phyloP scores from a whole-genome alignment of 2,113 vertebrate species.

The Phaethornis superciliosus region DNA sequence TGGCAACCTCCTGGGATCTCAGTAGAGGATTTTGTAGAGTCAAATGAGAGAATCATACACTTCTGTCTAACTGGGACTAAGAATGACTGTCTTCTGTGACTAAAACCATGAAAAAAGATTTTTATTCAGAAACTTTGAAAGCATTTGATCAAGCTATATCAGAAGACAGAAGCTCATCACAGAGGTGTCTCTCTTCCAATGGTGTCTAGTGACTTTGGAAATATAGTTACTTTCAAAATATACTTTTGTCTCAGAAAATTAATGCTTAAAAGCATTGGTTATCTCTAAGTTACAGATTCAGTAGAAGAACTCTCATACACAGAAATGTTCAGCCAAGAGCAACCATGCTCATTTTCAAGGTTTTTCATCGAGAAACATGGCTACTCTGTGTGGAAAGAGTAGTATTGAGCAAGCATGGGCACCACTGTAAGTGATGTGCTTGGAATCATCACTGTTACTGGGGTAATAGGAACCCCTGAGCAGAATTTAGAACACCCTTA shows the following conservation, averaged over 20 bases:
- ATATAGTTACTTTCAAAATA: not conserved
- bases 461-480: rapidly evolving
- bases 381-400: rapidly evolving
- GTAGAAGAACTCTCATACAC: not conserved
- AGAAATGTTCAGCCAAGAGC: not conserved
- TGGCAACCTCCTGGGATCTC: not conserved
- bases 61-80: not conserved
- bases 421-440: not conserved
- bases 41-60: not conserved
- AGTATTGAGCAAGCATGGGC: not conserved
- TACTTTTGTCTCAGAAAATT: not conserved
- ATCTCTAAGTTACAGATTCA: not conserved
- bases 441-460: not conserved
- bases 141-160: not conserved
- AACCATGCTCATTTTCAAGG: not conserved
- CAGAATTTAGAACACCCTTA: not conserved
- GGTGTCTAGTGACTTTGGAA: not conserved
- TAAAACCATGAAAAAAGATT: not conserved
- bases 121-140: not conserved
- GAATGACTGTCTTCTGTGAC: not conserved
- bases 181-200: not conserved
- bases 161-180: not conserved
- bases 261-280: not conserved
- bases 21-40: slow-evolving; percentile 27
- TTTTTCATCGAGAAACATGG: not conserved